Evolutionary conservation across 2,888 invertebrate species (phyloP).

Genomic region (Strigamia maritima): DNA sequence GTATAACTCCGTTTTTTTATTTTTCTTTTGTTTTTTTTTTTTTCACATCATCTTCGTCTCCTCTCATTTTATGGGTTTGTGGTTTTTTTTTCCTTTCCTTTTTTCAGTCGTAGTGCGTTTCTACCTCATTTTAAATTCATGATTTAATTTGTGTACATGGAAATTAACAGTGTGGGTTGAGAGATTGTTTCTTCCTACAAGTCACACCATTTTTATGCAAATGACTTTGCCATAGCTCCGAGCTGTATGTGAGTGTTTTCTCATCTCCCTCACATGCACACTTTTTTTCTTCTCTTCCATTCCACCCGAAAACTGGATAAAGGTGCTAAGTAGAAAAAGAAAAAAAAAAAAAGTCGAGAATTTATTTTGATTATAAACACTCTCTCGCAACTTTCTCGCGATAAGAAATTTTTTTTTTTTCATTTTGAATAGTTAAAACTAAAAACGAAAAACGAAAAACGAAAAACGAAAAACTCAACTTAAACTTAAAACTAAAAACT

Average conservation of each 20-base stretch:
- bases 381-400: neutral
- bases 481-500: no score
- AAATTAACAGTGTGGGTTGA: slow-evolving; percentile 27
- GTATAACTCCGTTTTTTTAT: neutral
- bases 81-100: neutral
- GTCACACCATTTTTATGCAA: slow-evolving; percentile 35
- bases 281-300: neutral
- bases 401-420: neutral
- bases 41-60: neutral
- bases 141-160: slow-evolving; percentile 34
- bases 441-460: no score
- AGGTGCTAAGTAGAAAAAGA: slow-evolving; percentile 16
- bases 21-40: neutral
- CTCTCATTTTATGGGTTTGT: neutral
- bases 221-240: neutral
- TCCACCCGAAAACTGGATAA: neutral
- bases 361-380: neutral
- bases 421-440: neutral
- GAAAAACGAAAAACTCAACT: no score
- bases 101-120: neutral
- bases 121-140: slow-evolving; percentile 34
- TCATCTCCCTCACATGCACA: neutral
- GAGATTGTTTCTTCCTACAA: neutral
- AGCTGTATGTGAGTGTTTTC: slow-evolving; percentile 4
- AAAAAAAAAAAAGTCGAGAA: neutral